These are phyloP conservation scores for Eublepharis macularius DNA, from an alignment of 2,113 vertebrate species.

Conservation along the genomic window DNA sequence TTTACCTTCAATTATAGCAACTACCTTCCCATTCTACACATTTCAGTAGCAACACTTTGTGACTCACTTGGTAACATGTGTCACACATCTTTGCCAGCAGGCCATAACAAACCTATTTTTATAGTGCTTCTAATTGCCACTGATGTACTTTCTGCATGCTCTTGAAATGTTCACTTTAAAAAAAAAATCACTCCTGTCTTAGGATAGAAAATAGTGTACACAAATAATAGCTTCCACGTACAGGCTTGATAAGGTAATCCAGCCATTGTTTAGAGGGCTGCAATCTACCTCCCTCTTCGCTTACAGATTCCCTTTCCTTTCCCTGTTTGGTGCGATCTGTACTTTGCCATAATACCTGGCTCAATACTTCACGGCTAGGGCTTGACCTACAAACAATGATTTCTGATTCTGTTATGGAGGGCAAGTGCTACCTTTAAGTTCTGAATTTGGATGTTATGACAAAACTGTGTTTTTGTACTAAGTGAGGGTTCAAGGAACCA, in stretches of 20 bases:
- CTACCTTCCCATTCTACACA: not conserved
- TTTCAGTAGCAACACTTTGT: not conserved
- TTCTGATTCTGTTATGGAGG: no score
- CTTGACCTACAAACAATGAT: no score
- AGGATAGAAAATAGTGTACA: accelerated
- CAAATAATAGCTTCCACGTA: not conserved
- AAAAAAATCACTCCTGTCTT: not conserved
- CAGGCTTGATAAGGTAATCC: not conserved
- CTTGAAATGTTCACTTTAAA: not conserved
- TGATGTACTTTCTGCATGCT: not conserved
- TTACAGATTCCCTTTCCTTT: no score
- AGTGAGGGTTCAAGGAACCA: not conserved
- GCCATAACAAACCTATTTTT: not conserved
- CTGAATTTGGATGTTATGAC: not conserved
- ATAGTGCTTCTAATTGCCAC: accelerated
- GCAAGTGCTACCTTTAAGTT: no score
- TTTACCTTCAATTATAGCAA: slow-evolving; percentile 11
- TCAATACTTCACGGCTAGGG: no score
- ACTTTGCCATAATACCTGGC: no score
- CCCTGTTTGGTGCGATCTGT: not conserved
- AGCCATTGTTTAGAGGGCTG: no score
- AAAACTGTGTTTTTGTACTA: not conserved
- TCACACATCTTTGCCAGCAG: not conserved
- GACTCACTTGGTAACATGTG: not conserved
- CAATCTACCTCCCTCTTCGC: not conserved